Conservation (phyloP, 2,888 invertebrate species). For the Eilema griseolum region DNA sequence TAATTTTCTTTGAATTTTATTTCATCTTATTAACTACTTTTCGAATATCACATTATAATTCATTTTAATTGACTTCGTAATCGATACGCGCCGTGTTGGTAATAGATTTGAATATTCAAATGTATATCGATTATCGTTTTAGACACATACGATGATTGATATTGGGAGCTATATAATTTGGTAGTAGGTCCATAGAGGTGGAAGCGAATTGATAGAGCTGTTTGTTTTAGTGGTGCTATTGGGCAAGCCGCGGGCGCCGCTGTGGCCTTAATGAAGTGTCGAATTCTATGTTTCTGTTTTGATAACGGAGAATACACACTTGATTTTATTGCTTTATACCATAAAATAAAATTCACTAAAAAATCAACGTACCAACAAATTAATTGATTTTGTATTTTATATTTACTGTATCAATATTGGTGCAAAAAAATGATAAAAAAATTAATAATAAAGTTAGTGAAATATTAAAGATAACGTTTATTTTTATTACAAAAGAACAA, state of each 20-base stretch:
- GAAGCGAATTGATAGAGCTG: constrained; percentile 80
- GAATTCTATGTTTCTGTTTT: constrained; percentile 67
- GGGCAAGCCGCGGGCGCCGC: constrained; percentile 75
- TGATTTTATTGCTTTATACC: not conserved
- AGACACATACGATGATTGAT: constrained; percentile 77
- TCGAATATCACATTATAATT: constrained; percentile 56
- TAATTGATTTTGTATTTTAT: too few species aligned
- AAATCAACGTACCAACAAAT: not conserved
- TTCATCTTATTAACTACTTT: constrained; percentile 32
- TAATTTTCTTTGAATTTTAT: constrained; percentile 22
- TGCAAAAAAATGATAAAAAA: too few species aligned
- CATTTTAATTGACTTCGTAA: constrained; percentile 66
- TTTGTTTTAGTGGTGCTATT: constrained; percentile 77
- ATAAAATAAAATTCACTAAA: not conserved
- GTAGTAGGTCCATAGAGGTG: constrained; percentile 63
- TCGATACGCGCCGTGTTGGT: constrained; percentile 63
- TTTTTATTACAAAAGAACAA: too few species aligned
- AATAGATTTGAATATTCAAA: constrained; percentile 69
- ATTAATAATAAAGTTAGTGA: too few species aligned
- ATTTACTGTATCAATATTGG: too few species aligned
- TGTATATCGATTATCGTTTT: constrained; percentile 72
- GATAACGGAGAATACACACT: constrained; percentile 60
- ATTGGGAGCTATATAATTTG: constrained; percentile 68
- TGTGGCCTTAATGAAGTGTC: constrained; percentile 74
- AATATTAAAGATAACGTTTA: too few species aligned